Percentiles rank a stretch among this genome's conserved stretches.
These are phyloP conservation scores for Cheilosia vulpina DNA, from an alignment of 2,888 invertebrate genomes.

Conservation along the genomic window DNA sequence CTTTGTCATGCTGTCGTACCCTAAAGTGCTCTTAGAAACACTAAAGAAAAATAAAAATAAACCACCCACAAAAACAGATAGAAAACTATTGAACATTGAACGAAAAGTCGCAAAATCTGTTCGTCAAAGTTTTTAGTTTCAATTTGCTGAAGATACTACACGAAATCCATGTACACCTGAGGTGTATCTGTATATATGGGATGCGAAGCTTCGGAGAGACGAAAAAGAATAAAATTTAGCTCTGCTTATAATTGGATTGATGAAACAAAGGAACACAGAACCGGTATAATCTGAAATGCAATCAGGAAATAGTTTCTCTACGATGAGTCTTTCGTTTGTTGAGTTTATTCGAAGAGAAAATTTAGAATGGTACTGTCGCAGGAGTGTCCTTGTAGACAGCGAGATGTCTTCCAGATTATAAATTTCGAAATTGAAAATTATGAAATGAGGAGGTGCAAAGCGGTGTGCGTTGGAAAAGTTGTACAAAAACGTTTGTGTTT, in stretches of 20 bases:
- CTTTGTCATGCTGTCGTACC: neutral
- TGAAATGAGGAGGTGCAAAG: neutral
- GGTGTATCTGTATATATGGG: neutral
- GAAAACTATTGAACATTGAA: conserved; percentile 3
- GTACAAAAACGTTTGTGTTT: no score
- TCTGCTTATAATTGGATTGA: conserved; percentile 43
- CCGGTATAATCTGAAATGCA: conserved; percentile 31
- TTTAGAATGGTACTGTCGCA: neutral
- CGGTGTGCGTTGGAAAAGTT: no score
- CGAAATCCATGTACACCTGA: conserved; percentile 15
- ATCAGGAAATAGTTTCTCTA: conserved; percentile 37
- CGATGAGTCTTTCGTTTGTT: conserved; percentile 30
- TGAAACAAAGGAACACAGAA: neutral
- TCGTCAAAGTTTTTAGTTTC: conserved; percentile 16
- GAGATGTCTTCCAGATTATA: neutral
- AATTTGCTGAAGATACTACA: neutral
- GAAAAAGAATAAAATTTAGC: conserved; percentile 35
- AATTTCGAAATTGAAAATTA: neutral
- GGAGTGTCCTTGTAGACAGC: neutral
- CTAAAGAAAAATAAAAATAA: conserved; percentile 5
- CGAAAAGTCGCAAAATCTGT: conserved; percentile 11
- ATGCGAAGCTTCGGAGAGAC: neutral
- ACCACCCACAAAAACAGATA: neutral
- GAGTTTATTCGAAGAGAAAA: neutral
- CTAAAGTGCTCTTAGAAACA: neutral